phyloP scores from a whole-genome alignment of 37 sponge, comb jelly and placozoan species.

The Aphrocallistes beatrix region DNA sequence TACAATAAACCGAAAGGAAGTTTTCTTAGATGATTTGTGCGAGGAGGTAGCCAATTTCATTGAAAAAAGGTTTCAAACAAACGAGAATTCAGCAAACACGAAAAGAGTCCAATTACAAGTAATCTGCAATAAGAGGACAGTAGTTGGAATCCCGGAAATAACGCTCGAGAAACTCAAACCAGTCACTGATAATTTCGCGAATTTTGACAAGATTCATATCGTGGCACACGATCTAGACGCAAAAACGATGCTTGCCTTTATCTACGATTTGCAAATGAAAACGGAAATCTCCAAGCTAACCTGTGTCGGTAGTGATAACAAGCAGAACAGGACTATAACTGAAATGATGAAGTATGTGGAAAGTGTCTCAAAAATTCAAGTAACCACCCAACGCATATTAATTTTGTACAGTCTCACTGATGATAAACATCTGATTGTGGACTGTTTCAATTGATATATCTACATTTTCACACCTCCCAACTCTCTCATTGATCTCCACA shows the following conservation, averaged over 20 bases:
- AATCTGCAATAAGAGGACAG: conserved; percentile 1
- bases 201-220: neutral
- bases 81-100: too few relatives aligned
- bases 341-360: neutral
- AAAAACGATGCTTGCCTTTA: neutral
- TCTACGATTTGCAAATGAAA: conserved; percentile 15
- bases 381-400: neutral
- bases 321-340: neutral
- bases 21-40: neutral
- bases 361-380: neutral
- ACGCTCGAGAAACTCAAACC: neutral
- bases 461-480: conserved; percentile 13
- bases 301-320: neutral
- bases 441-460: neutral
- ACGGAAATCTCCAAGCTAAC: neutral
- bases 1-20: neutral
- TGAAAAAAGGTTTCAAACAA: neutral
- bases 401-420: neutral
- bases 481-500: neutral
- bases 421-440: neutral
- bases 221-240: neutral
- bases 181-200: neutral
- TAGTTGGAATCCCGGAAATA: neutral
- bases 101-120: neutral
- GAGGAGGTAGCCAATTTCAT: neutral